Evolutionary conservation across 2,797 vertebrate species (phyloP).

Genomic region (Apogon talboti): DNA sequence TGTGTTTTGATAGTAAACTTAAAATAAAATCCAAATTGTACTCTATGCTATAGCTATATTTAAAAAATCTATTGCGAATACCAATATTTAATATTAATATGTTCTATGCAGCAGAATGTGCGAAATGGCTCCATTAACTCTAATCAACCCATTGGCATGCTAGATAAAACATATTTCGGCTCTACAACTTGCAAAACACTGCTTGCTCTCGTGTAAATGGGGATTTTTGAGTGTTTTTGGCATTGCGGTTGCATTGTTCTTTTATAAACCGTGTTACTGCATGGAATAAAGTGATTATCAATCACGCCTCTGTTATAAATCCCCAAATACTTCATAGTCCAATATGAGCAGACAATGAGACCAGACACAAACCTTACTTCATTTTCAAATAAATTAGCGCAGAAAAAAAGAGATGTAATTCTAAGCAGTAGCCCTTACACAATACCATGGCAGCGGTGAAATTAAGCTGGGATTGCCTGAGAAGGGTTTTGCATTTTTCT

Average conservation of each 20-base stretch:
- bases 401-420: conserved; percentile 60
- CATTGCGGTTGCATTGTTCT: conserved; percentile 48
- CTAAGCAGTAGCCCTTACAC: conserved; percentile 38
- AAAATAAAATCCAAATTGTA: no score
- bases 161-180: conserved; percentile 18
- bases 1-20: conserved; percentile 4
- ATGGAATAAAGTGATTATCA: conserved; percentile 73
- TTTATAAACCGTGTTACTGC: conserved; percentile 39
- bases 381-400: conserved; percentile 59
- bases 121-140: neutral
- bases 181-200: conserved; percentile 33
- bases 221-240: conserved; percentile 47
- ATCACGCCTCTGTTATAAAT: conserved; percentile 66
- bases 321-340: conserved; percentile 62
- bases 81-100: no score
- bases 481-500: conserved; percentile 45
- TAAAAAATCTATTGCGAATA: no score
- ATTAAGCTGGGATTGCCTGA: conserved; percentile 49
- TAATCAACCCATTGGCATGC: conserved; percentile 21
- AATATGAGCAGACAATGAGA: conserved; percentile 61
- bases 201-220: conserved; percentile 47
- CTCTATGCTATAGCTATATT: no score
- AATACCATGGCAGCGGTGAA: conserved; percentile 43
- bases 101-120: neutral
- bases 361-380: conserved; percentile 62